Evolutionary conservation across 2,113 vertebrate genomes (phyloP), one percentile per base, ranked within the genome.

Genomic region (Canis aureus): DNA sequence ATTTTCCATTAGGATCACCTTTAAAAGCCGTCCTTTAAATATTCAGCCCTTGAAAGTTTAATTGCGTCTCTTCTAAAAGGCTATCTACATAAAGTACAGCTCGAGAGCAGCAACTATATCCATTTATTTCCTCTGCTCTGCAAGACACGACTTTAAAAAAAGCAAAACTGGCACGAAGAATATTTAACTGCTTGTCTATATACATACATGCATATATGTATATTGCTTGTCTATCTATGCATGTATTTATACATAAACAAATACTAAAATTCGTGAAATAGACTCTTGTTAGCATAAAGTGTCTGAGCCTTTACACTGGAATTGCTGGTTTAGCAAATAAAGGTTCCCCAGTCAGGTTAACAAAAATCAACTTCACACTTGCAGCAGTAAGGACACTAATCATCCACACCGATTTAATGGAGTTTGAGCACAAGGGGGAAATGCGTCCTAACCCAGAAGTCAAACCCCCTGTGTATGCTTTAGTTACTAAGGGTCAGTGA

Each of bases 211-310:
- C 43, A 43, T 43, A 43, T 43, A 43, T 43, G 43, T 43, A 43
- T 43, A 43, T 43, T 87, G 69, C 25, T 93, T 81, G 1, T 89
- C 25, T 87, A 13, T n/a, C 13, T n/a, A 62, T 5, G 6, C 25
- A n/a, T 23, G 60, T 35, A 69, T 8, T 71, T 32, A 76, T 32
- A 71, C 22, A 55, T 29, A 79, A 55, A 53, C 3, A 93, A 74
- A 84, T 9, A 84, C 27, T n/a, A 89, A 64, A 86, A 92, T 83
- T 67, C 86, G 57, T 93, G n/a, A 83, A 92, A 71, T 79, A n/a
- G 11, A 53, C 49, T 82, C 7, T 83, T 89, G 8, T 92, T 96
- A 67, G 20, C n/a, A 60, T 67, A 73, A 89, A 85, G 16, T 66
- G 60, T 57, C 49, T 49, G 35, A 86, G 49, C 5, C 83, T 96